These are phyloP conservation scores for Tetragonisca angustula DNA, from an alignment of 2,888 invertebrate genomes.

Conservation along the genomic window DNA sequence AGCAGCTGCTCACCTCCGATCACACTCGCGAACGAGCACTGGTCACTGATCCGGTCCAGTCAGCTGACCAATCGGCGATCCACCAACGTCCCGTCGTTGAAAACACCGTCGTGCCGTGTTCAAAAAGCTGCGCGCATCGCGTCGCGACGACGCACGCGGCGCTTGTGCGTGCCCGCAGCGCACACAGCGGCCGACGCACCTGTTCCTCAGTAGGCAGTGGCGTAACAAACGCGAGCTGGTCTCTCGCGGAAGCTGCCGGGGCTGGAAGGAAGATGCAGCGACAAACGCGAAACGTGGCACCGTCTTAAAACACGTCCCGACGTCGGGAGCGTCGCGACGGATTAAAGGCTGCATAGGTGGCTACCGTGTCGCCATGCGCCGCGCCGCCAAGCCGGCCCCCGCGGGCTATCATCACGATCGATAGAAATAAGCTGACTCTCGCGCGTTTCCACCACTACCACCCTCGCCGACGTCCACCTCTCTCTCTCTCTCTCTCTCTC, in stretches of 20 bases:
- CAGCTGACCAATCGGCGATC: constrained; percentile 8
- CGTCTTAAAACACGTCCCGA: constrained; percentile 61
- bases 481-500: too few species aligned
- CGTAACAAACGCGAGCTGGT: constrained; percentile 31
- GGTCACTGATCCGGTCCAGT: constrained; percentile 27
- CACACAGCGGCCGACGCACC: constrained; percentile 35
- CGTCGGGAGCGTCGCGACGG: constrained; percentile 77
- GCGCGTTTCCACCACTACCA: constrained; percentile 65
- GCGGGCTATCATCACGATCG: constrained; percentile 77
- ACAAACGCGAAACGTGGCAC: constrained; percentile 13
- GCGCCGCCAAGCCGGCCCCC: constrained; percentile 64
- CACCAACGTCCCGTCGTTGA: background rate
- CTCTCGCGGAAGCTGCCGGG: too few species aligned
- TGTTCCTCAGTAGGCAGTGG: constrained; percentile 54
- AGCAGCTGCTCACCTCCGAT: constrained; percentile 45
- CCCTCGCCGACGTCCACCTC: constrained; percentile 35
- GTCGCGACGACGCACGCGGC: constrained; percentile 24
- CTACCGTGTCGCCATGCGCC: constrained; percentile 78
- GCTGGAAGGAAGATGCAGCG: background rate
- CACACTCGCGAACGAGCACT: constrained; percentile 29
- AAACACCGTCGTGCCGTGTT: constrained; percentile 3
- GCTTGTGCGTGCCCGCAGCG: constrained; percentile 24
- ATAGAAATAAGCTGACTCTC: constrained; percentile 78
- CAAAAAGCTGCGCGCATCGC: constrained; percentile 41
- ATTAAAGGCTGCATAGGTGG: constrained; percentile 78